These are phyloP conservation scores for Ormyrus pomaceus DNA, from an alignment of 2,888 invertebrate genomes.

Conservation along the genomic window DNA sequence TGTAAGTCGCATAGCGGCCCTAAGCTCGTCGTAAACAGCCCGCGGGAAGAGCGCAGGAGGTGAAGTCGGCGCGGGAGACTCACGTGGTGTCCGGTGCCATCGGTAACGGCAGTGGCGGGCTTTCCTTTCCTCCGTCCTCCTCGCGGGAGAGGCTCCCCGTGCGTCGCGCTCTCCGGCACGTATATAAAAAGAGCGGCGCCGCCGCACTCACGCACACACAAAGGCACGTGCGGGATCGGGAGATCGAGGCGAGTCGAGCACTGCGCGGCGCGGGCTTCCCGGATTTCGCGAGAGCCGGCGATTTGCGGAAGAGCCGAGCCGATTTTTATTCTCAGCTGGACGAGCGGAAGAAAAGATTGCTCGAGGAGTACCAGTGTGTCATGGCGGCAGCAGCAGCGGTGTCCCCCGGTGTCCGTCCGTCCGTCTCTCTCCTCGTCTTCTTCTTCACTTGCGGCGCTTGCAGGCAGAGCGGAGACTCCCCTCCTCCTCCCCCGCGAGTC, in stretches of 20 bases:
- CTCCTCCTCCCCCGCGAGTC: constrained; percentile 27
- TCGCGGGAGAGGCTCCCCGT: constrained; percentile 20
- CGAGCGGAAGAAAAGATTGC: not conserved
- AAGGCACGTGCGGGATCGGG: constrained; percentile 55
- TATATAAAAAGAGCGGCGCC: constrained; percentile 11
- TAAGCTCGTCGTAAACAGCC: not conserved
- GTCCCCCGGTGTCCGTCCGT: constrained; percentile 28
- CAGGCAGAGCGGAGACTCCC: constrained; percentile 19
- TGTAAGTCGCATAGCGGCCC: not conserved
- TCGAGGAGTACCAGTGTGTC: constrained; percentile 57
- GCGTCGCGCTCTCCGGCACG: not conserved
- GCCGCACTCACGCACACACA: constrained; percentile 11
- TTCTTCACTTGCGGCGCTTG: constrained; percentile 37
- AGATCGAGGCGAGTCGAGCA: not conserved
- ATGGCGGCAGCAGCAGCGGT: constrained; percentile 31
- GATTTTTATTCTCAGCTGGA: not conserved
- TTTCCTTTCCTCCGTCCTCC: not conserved
- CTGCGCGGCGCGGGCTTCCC: not conserved
- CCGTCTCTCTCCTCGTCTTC: constrained; percentile 55
- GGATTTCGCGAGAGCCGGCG: not conserved
- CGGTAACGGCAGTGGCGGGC: constrained; percentile 35
- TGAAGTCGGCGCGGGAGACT: constrained; percentile 61
- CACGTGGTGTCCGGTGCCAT: constrained; percentile 72
- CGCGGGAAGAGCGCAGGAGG: constrained; percentile 29
- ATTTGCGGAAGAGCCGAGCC: too few relatives aligned